Percentiles rank a stretch among this genome's conserved stretches.
Evolutionary conservation across 2,113 vertebrate genomes (phyloP).

Genomic region (Megaptera novaeangliae): DNA sequence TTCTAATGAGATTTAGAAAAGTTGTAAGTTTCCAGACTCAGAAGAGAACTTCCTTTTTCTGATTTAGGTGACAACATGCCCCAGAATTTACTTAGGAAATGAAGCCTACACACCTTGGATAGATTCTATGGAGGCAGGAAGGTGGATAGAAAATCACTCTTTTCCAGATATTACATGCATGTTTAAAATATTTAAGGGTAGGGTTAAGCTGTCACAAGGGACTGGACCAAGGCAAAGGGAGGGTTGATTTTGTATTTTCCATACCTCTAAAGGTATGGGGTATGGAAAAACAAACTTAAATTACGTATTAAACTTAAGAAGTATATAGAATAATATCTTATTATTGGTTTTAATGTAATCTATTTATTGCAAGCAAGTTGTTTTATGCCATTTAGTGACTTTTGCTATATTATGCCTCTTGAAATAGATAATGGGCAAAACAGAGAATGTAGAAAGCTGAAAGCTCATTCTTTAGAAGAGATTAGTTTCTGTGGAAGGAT

Average conservation of each 20-base stretch:
- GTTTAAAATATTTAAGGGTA: neutral
- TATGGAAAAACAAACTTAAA: neutral
- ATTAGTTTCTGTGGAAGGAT: neutral
- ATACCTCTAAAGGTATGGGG: neutral
- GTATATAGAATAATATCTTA: neutral
- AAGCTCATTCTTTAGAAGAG: neutral
- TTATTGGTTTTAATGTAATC: neutral
- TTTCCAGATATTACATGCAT: neutral
- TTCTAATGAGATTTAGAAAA: conserved; percentile 64
- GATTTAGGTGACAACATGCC: neutral
- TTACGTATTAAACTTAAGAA: neutral
- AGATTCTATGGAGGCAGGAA: neutral
- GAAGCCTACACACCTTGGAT: neutral
- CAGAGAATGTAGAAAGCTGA: neutral
- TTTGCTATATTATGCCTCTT: neutral
- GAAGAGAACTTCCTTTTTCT: neutral
- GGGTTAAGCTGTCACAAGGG: neutral
- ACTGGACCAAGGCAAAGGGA: neutral
- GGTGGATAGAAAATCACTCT: neutral
- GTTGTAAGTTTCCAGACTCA: neutral
- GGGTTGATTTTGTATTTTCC: neutral
- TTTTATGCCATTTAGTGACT: neutral
- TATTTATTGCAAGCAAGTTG: neutral
- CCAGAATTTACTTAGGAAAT: neutral
- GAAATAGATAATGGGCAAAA: neutral